Conservation (phyloP, 2,797 vertebrate genomes). For the Argentina silus region DNA sequence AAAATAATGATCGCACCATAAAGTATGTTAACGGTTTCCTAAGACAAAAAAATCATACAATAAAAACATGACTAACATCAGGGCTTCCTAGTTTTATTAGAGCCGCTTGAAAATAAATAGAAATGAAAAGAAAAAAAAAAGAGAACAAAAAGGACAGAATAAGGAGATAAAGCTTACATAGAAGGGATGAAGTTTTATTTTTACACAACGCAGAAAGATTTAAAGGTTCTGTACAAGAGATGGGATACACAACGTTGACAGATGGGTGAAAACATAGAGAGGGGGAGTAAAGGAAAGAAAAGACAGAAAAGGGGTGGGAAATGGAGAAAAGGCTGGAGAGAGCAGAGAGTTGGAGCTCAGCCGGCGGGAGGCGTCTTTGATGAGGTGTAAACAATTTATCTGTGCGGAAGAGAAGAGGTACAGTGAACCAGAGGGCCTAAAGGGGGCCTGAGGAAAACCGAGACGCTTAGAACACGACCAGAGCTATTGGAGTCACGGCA, state of each 20-base stretch:
- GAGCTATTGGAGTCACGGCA: conserved; percentile 41
- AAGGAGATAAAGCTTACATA: conserved; percentile 77
- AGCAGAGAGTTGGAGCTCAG: conserved; percentile 84
- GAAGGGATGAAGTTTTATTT: conserved; percentile 90
- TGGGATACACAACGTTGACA: conserved; percentile 68
- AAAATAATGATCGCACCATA: not conserved
- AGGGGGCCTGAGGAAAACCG: conserved; percentile 26
- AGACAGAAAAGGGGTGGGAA: conserved; percentile 56
- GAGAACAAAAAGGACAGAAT: conserved; percentile 61
- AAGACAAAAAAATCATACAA: conserved; percentile 24
- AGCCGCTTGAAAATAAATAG: conserved; percentile 66
- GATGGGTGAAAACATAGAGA: conserved; percentile 62
- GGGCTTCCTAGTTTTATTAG: conserved; percentile 65
- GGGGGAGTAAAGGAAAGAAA: conserved; percentile 60
- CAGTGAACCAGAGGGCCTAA: conserved; percentile 50
- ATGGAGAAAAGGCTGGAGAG: conserved; percentile 81
- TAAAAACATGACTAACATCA: conserved; percentile 51
- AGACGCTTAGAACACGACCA: conserved; percentile 36
- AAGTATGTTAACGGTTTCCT: not conserved
- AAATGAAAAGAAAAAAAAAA: conserved; percentile 50
- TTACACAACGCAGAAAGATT: conserved; percentile 86
- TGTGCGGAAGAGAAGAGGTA: conserved; percentile 82
- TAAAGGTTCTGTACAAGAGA: conserved; percentile 91
- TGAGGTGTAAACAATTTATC: conserved; percentile 94
- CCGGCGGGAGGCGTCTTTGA: conserved; percentile 85